A percentile compares a stretch with the other conserved stretches of the same genome.
These are phyloP conservation scores for western clawed frog (Xenopus tropicalis) DNA, from an alignment of 2,113 vertebrate genomes.

Conservation along the genomic window DNA sequence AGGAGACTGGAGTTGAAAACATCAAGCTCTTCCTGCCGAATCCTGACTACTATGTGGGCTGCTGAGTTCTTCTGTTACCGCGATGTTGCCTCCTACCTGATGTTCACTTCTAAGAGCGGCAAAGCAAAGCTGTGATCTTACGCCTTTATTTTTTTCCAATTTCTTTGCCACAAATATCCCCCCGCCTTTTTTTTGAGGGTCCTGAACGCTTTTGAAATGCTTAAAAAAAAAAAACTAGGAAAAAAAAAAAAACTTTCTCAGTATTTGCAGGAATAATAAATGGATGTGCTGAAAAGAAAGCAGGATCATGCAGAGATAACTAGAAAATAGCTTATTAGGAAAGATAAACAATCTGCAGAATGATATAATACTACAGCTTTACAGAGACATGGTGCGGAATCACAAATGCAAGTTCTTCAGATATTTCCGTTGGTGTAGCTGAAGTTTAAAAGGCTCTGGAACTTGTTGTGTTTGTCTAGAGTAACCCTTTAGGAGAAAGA, in stretches of 20 bases:
- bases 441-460: not conserved
- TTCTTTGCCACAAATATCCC: not conserved
- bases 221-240: not conserved
- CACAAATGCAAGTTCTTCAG: not conserved
- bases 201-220: not conserved
- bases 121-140: not conserved
- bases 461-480: not conserved
- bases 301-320: slow-evolving; percentile 34
- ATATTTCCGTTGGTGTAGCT: not conserved
- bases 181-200: not conserved
- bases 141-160: not conserved
- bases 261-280: slow-evolving; percentile 22
- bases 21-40: slow-evolving; percentile 16
- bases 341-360: slow-evolving; percentile 25
- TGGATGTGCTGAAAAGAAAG: slow-evolving; percentile 6
- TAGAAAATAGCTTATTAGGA: slow-evolving; percentile 35
- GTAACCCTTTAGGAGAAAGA: not conserved
- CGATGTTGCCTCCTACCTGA: slow-evolving; percentile 5
- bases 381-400: slow-evolving; percentile 8
- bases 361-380: slow-evolving; percentile 8
- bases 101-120: slow-evolving; percentile 6
- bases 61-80: slow-evolving; percentile 1
- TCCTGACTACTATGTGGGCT: slow-evolving; percentile 18
- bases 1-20: slow-evolving; percentile 19
- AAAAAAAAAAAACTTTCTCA: not conserved